Base-by-base conservation (phyloP, 2,797 vertebrate genomes). In the Pipistrellus pipistrellus region DNA sequence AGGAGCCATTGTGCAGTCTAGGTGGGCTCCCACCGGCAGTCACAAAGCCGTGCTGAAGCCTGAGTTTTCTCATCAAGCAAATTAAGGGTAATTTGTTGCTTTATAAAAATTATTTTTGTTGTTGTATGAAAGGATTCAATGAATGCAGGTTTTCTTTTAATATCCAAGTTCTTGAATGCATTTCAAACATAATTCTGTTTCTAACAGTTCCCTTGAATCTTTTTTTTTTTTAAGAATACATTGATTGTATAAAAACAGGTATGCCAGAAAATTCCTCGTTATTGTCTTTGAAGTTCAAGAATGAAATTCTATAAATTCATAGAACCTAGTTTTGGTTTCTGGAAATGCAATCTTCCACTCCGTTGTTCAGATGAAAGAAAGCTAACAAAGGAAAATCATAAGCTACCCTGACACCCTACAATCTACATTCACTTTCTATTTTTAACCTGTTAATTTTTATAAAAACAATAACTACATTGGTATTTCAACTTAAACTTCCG, bases 61-160 rank as follows among this genome's bases (percentile, higher is more conserved):
- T 38, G 7, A 80, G 66, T 94, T 78, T 96, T 89, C 94, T 82
- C 88, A 95, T 73, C 86, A 69, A 84, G 69, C 53, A 89, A 93
- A 95, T 94, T 84, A 85, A 69, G 66, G 82, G 73, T 77, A 64
- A 88, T 72, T 90, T 68, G 64, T 86, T 62, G 35, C 93, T 94
- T 87, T 87, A 80, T 84, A 81, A 91, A 90, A 88, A 57, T 75
- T 51, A 55, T 91, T 82, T 64, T 72, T 90, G 44, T 85, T 88
- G 64, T 89, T 85, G 77, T 96, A 82, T 35, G 64, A 91, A 93
- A 81, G 72, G 66, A 95, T 90, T 86, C 92, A 72, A 30, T 48
- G 41, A 72, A 30, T 48, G 46, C 64, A 94, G 59, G 46, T 71
- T 95, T 93, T 69, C 62, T 92, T 87, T 95, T 87, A 75, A 93